Evolutionary conservation across 2,113 vertebrate genomes (phyloP), one percentile per base, ranked within the genome.

Genomic region (Lamprologus ornatipinnis): DNA sequence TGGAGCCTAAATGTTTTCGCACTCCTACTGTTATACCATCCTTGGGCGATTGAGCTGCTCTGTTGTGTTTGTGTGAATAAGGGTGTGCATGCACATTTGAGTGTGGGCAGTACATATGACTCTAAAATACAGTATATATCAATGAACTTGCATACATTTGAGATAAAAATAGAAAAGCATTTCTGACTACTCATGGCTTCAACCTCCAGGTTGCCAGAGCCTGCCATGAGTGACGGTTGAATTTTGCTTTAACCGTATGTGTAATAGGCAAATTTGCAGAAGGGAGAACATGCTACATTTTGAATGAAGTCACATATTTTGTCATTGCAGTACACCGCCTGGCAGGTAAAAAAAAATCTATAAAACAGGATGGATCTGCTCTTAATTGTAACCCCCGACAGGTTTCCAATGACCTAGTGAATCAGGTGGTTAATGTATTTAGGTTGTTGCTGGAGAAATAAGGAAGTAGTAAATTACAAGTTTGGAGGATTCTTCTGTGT

Each of bases 11-110:
- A 88, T 84, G 54, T 83, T 89, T 87, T 91, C 85, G 80, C 85
- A 80, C 90, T 87, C 75, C 84, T 78, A 58, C 86, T 81, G 85
- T 87, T 90, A 88, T 81, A 85, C 81, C 60, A 88, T 83, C 81
- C 80, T 83, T 17, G 2, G 73, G 88, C 58, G 2, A 28, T 51
- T 14, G 51, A 57, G 14, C 55, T 80, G 75, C 31, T 85, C 60
- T 82, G 31, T 49, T 89, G 17, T 78, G 73, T 73, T 21, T 84
- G 55, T 42, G 31, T 82, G 63, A 68, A 55, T 54, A 37, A 83
- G 51, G 37, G 84, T 54, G 47, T 58, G 17, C 12, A 45, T 84
- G 53, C 15, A 37, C 23, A 75, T 42, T 13, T 83, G 11, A 82
- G 40, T 35, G 9, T 84, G 12, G 37, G 78, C 3, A 81, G 37